phyloP scores from a whole-genome alignment of 2,113 vertebrate genomes.

The Notothenia coriiceps region DNA sequence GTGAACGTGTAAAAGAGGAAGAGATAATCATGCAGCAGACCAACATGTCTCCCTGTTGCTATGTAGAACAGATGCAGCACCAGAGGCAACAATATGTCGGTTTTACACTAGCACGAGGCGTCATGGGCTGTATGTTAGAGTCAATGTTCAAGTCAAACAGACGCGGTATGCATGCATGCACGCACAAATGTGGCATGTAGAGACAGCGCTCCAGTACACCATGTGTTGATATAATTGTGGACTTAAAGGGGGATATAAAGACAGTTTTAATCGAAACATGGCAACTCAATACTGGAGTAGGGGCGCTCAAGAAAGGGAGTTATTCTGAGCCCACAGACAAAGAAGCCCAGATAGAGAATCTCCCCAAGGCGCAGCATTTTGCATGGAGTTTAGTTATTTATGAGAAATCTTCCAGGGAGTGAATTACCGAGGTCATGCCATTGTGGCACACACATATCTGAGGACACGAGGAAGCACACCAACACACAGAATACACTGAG shows the following conservation, averaged over 20 bases:
- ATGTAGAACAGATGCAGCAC: conserved; percentile 80
- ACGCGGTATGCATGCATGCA: conserved; percentile 20
- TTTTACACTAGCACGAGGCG: conserved; percentile 55
- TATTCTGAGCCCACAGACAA: conserved; percentile 67
- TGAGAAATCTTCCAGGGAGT: conserved; percentile 72
- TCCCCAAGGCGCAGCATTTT: conserved; percentile 66
- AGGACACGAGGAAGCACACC: conserved; percentile 24
- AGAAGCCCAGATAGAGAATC: conserved; percentile 48
- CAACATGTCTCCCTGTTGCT: conserved; percentile 68
- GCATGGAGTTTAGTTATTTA: conserved; percentile 78
- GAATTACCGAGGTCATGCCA: conserved; percentile 76
- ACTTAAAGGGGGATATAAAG: conserved; percentile 20
- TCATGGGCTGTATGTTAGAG: conserved; percentile 25
- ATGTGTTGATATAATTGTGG: neutral
- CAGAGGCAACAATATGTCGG: conserved; percentile 74
- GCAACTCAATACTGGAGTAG: conserved; percentile 46
- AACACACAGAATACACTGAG: neutral
- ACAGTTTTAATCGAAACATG: conserved; percentile 41
- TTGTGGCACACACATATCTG: conserved; percentile 61
- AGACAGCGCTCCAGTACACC: neutral
- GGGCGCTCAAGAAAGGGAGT: conserved; percentile 32
- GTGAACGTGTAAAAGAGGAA: conserved; percentile 20
- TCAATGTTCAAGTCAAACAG: conserved; percentile 36
- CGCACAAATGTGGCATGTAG: conserved; percentile 10
- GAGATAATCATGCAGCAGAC: conserved; percentile 35